phyloP scores from a whole-genome alignment of 2,113 vertebrate genomes.

The Apaloderma vittatum region DNA sequence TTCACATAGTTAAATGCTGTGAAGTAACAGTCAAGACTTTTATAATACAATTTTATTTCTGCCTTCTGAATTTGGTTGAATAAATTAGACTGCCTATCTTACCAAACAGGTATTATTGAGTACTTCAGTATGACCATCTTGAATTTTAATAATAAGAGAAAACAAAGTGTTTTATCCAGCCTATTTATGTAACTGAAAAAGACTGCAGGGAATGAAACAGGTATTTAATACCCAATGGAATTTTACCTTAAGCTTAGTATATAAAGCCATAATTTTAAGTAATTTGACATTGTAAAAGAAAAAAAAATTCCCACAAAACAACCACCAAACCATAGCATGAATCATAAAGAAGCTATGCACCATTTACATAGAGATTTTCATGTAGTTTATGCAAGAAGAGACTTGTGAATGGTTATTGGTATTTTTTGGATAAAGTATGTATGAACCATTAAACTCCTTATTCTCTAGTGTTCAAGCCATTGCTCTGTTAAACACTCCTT shows the following conservation, averaged over 20 bases:
- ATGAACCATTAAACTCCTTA: conserved; percentile 80
- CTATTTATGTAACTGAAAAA: conserved; percentile 69
- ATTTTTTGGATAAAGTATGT: conserved; percentile 81
- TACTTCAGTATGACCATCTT: conserved; percentile 66
- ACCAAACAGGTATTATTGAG: conserved; percentile 37
- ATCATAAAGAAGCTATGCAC: conserved; percentile 78
- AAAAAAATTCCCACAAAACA: not conserved
- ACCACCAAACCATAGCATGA: conserved; percentile 27
- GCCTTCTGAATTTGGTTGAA: conserved; percentile 57
- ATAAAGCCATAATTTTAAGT: conserved; percentile 58
- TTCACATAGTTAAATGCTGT: not conserved
- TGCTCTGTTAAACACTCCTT: conserved; percentile 67
- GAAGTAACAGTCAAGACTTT: not conserved
- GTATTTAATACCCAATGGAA: conserved; percentile 74
- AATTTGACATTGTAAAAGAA: conserved; percentile 67
- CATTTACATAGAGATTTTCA: conserved; percentile 78
- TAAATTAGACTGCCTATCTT: not conserved
- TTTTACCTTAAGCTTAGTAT: conserved; percentile 71
- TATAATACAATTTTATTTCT: conserved; percentile 10
- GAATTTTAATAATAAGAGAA: conserved; percentile 69
- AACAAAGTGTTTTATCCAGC: conserved; percentile 61
- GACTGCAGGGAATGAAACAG: conserved; percentile 58
- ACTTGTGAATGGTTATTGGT: conserved; percentile 79
- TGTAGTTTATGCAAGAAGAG: conserved; percentile 77
- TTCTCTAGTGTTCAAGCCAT: conserved; percentile 67